These are phyloP conservation scores for Parazoanthus darwini DNA, from an alignment of 92 coral and sea anemone genomes.

Conservation along the genomic window DNA sequence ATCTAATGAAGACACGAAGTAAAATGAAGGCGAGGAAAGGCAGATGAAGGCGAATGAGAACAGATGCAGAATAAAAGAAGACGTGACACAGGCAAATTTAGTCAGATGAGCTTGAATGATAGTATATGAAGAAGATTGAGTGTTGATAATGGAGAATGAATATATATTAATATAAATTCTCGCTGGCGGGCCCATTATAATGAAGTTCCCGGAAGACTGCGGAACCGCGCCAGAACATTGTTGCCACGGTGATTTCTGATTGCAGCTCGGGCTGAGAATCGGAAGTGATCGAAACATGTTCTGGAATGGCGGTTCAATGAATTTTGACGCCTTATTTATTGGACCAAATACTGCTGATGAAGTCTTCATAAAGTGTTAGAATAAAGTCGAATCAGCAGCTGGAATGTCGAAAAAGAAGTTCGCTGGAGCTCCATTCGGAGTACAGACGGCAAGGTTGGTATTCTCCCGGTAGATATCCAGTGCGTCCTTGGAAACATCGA, in stretches of 20 bases:
- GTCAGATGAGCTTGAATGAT: no score
- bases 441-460: conserved; percentile 90
- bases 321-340: conserved; percentile 29
- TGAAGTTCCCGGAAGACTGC: conserved; percentile 20
- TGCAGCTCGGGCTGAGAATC: not conserved
- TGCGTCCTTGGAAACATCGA: conserved; percentile 15
- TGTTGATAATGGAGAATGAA: no score
- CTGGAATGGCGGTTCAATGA: conserved; percentile 38
- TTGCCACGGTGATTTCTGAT: conserved; percentile 34
- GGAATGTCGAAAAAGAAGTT: conserved; percentile 90
- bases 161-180: no score
- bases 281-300: conserved; percentile 28
- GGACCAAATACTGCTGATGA: not conserved
- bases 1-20: no score
- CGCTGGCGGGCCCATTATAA: no score
- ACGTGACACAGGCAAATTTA: no score
- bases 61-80: no score
- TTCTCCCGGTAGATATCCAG: not conserved
- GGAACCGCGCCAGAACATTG: conserved; percentile 21
- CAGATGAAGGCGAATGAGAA: no score
- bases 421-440: conserved; percentile 95
- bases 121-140: no score
- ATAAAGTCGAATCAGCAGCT: not conserved
- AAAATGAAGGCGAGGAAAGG: no score
- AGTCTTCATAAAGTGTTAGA: not conserved